Percentiles rank a stretch among this genome's conserved stretches.
Conservation (phyloP, 2,888 invertebrate genomes). For the Hyalella azteca region DNA sequence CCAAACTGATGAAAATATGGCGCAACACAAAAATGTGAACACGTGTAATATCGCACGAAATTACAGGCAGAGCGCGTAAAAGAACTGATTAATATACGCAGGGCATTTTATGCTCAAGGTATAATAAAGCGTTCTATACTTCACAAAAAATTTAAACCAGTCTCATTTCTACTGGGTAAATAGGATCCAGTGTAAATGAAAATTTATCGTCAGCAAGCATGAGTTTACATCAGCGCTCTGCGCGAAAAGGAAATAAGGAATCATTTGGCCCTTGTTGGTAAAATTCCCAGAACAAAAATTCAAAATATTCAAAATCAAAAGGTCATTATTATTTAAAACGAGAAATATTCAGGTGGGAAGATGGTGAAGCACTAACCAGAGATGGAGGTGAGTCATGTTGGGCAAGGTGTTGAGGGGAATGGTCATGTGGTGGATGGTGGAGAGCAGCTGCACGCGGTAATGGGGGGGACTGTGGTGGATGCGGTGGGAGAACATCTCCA, state of each 20-base stretch:
- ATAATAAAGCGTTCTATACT: too few relatives aligned
- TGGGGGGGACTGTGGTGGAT: constrained; percentile 96
- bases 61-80: background rate
- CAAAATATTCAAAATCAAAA: too few relatives aligned
- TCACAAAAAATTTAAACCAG: too few relatives aligned
- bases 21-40: constrained; percentile 12
- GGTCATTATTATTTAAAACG: too few relatives aligned
- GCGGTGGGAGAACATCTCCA: constrained; percentile 96
- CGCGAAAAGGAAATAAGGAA: too few relatives aligned
- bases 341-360: too few relatives aligned
- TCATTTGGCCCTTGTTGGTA: too few relatives aligned
- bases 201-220: too few relatives aligned
- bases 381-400: constrained; percentile 79
- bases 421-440: constrained; percentile 87
- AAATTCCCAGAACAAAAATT: too few relatives aligned
- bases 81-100: background rate
- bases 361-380: constrained; percentile 76
- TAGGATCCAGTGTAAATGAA: too few relatives aligned
- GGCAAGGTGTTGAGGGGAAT: constrained; percentile 83
- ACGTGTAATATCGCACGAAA: constrained; percentile 43
- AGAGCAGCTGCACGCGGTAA: constrained; percentile 88
- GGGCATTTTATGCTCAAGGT: background rate
- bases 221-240: too few relatives aligned
- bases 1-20: constrained; percentile 74
- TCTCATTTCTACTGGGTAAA: too few relatives aligned